Evolutionary conservation across 2,888 invertebrate species (phyloP).

Genomic region (Cataglyphis altisquamis): DNA sequence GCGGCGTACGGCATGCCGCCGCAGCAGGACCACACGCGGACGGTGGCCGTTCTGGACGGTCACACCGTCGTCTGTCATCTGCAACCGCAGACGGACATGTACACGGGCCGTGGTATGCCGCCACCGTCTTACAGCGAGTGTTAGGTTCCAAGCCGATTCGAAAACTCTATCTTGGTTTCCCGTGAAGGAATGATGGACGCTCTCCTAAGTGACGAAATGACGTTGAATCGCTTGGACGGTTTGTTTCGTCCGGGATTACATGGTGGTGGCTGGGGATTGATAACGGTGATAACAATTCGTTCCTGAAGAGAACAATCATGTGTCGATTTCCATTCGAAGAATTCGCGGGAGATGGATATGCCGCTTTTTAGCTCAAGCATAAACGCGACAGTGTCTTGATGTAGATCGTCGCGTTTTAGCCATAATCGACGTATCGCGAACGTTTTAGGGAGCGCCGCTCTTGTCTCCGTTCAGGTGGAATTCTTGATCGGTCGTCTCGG

Average conservation of each 20-base stretch:
- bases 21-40: conserved; percentile 83
- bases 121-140: conserved; percentile 89
- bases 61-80: conserved; percentile 95
- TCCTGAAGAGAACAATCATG: conserved; percentile 52
- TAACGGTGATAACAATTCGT: conserved; percentile 52
- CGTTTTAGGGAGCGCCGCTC: conserved; percentile 38
- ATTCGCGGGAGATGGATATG: conserved; percentile 30
- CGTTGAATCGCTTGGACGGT: conserved; percentile 24
- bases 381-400: conserved; percentile 48
- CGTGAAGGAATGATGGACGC: conserved; percentile 55
- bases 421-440: conserved; percentile 61
- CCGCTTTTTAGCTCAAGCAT: conserved; percentile 70
- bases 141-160: conserved; percentile 78
- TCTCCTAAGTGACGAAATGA: conserved; percentile 12
- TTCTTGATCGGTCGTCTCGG: conserved; percentile 28
- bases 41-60: conserved; percentile 93
- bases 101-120: conserved; percentile 87
- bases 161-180: conserved; percentile 51
- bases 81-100: conserved; percentile 90
- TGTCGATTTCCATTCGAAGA: conserved; percentile 3
- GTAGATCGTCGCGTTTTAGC: conserved; percentile 64
- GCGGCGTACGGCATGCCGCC: conserved; percentile 78
- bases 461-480: conserved; percentile 48
- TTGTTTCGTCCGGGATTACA: conserved; percentile 12
- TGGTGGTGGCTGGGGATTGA: conserved; percentile 21